Evolutionary conservation across 2,113 vertebrate species (phyloP).

Genomic region (Tor tambroides): DNA sequence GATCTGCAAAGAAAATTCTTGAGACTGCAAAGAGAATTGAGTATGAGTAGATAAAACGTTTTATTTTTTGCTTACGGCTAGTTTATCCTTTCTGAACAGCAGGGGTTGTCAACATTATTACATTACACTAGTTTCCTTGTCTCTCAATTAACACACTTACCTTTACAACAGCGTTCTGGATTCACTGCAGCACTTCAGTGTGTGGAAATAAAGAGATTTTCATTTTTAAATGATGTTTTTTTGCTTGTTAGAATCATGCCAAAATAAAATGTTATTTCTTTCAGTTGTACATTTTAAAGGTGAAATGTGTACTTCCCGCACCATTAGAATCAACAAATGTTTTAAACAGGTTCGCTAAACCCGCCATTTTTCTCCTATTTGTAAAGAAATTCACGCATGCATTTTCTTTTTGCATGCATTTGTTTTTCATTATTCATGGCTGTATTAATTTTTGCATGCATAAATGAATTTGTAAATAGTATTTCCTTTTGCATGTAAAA

Average conservation of each 20-base stretch:
- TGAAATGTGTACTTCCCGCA: background rate
- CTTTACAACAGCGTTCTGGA: background rate
- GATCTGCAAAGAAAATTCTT: background rate
- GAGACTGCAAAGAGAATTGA: background rate
- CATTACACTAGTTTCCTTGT: background rate
- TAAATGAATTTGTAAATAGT: background rate
- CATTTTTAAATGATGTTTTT: background rate
- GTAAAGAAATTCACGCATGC: background rate
- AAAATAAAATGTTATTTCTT: background rate
- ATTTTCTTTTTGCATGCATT: background rate
- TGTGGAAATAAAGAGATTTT: background rate
- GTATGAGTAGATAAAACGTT: background rate
- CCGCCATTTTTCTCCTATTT: background rate
- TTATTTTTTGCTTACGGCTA: background rate
- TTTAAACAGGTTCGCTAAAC: no score
- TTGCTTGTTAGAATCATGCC: background rate
- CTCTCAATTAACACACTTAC: slow-evolving; percentile 3
- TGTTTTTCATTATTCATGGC: background rate
- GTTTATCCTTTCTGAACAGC: background rate
- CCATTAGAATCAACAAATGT: background rate
- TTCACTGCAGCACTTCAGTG: background rate
- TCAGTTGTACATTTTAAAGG: background rate
- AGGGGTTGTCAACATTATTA: slow-evolving; percentile 7
- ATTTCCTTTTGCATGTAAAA: background rate
- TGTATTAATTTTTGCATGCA: background rate